Base-by-base conservation (phyloP, 2,797 vertebrate genomes). In the Phataginus tricuspis region DNA sequence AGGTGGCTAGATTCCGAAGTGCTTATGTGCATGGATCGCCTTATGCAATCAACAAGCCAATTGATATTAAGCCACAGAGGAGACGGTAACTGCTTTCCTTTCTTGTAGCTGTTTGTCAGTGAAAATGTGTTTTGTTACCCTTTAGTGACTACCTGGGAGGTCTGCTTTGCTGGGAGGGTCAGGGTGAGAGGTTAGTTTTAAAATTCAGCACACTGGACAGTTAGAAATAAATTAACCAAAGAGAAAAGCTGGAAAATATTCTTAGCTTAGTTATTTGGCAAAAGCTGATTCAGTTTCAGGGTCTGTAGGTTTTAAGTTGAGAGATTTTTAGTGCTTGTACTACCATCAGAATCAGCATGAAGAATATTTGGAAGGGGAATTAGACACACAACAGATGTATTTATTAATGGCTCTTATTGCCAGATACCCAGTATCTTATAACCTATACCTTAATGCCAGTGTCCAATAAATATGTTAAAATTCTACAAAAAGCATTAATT, bases 11-110 rank as follows among this genome's bases (percentile, higher is more conserved):
- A 96, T 99, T 99, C 97, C 99, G 99, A 95, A 99, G 99, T 51
- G 98, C 99, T 98, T 99, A 98, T 97, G 98, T 99, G 98, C 99
- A 99, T 0, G 99, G 99, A 98, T 99, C 99, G 0, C 99, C 99
- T 75, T 99, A 98, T 98, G 99, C 99, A 97, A 99, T 99, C 97
- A 99, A 99, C 99, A 99, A 99, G 98, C 99, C 99, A 95, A 99
- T 99, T 98, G 99, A 99, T 99, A 99, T 99, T 99, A 99, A 99
- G 98, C 99, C 99, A 77, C 99, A 99, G 97, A 99, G 98, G 98
- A 99, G 98, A 99, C 97, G 99, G 99, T 99, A 99, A 99, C 98
- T 87, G 96, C 37, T 95, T 95, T 98, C 63, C 80, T 96, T 98
- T 96, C 89, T 96, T 94, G 57, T 61, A 34, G 77, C 74, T 96